Evolutionary conservation across 2,888 invertebrate species (phyloP).

Genomic region (Patella pellucida): DNA sequence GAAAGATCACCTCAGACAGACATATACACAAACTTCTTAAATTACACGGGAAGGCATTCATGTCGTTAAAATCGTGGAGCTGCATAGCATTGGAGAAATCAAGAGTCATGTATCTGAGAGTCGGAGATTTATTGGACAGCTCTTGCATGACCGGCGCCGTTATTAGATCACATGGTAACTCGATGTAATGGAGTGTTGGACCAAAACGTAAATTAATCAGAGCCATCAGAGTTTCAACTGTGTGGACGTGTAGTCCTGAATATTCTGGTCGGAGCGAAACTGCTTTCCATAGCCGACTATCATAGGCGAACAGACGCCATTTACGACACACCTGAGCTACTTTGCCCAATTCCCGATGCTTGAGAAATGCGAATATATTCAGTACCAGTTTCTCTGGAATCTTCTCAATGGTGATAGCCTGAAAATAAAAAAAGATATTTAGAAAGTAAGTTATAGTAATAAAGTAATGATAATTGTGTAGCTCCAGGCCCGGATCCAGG

Average conservation of each 20-base stretch:
- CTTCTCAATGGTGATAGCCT: constrained; percentile 74
- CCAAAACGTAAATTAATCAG: constrained; percentile 79
- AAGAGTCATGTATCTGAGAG: constrained; percentile 81
- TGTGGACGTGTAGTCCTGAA: constrained; percentile 90
- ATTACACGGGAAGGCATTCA: constrained; percentile 98
- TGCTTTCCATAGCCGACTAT: constrained; percentile 93
- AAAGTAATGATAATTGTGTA: too few relatives aligned
- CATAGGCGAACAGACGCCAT: constrained; percentile 96
- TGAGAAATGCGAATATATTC: constrained; percentile 93
- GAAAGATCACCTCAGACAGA: constrained; percentile 98
- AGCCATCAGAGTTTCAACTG: constrained; percentile 87
- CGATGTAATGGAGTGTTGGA: constrained; percentile 63
- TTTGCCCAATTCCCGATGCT: constrained; percentile 89
- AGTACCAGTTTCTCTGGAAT: constrained; percentile 96
- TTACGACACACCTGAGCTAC: constrained; percentile 94
- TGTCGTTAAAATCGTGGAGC: constrained; percentile 98
- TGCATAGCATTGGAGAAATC: constrained; percentile 94
- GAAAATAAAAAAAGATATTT: constrained; percentile 36
- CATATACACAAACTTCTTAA: constrained; percentile 95
- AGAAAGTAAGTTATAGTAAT: too few relatives aligned
- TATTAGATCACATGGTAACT: constrained; percentile 92
- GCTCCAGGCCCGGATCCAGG: too few relatives aligned
- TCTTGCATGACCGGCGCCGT: constrained; percentile 97
- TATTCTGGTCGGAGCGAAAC: constrained; percentile 97
- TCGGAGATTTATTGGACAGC: constrained; percentile 83